A percentile compares a stretch with the other conserved stretches of the same genome.
phyloP scores from a whole-genome alignment of 2,888 invertebrate species.

The Chamaedrilus cognettii region DNA sequence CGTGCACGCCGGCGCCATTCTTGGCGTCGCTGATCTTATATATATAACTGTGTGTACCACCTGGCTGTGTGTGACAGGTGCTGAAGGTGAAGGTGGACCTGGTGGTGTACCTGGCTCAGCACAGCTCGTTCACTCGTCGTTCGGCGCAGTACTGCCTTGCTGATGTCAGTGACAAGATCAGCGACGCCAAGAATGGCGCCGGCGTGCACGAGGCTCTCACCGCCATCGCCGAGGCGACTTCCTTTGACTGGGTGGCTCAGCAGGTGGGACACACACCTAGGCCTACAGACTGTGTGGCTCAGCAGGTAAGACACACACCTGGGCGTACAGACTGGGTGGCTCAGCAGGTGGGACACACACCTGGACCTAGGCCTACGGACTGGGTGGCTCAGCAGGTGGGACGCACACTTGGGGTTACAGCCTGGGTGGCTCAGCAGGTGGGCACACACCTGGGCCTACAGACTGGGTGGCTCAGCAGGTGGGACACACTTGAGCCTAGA shows the following conservation, averaged over 20 bases:
- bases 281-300: too few species aligned
- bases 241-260: slow-evolving; percentile 73
- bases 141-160: slow-evolving; percentile 75
- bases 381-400: slow-evolving; percentile 69
- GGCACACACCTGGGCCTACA: too few species aligned
- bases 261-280: slow-evolving; percentile 61
- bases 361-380: too few species aligned
- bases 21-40: slow-evolving; percentile 86
- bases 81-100: slow-evolving; percentile 80
- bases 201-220: slow-evolving; percentile 73
- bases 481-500: too few species aligned
- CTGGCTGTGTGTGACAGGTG: slow-evolving; percentile 61
- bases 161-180: slow-evolving; percentile 84
- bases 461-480: too few species aligned
- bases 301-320: too few species aligned
- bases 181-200: slow-evolving; percentile 77
- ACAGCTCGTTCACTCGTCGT: slow-evolving; percentile 64
- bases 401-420: too few species aligned
- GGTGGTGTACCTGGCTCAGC: slow-evolving; percentile 76
- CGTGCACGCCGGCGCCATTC: slow-evolving; percentile 71
- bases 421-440: too few species aligned
- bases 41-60: too few species aligned
- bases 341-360: too few species aligned
- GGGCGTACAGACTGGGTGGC: too few species aligned
- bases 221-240: slow-evolving; percentile 77